These are phyloP conservation scores for Triplophysa yarkandensis DNA, from an alignment of 2,797 vertebrate genomes.

Conservation along the genomic window DNA sequence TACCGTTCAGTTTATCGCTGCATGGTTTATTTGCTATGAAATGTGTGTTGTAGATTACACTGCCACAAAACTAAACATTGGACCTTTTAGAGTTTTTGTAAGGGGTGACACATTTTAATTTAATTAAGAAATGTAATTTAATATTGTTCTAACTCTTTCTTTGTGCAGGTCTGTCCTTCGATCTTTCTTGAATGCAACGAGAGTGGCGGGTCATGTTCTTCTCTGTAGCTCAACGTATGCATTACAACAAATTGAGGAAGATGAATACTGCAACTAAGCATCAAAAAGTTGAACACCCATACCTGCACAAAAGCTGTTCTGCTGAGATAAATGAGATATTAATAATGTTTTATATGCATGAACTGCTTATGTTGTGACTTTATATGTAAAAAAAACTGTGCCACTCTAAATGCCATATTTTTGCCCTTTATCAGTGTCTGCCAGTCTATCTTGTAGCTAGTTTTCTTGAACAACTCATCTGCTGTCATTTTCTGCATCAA, in stretches of 20 bases:
- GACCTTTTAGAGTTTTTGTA: too few species aligned
- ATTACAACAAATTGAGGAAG: constrained; percentile 71
- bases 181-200: constrained; percentile 70
- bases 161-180: constrained; percentile 72
- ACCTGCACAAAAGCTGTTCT: neutral
- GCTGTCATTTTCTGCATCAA: constrained; percentile 1
- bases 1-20: neutral
- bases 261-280: constrained; percentile 54
- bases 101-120: neutral
- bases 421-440: neutral
- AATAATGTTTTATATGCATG: neutral
- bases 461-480: neutral
- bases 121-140: neutral
- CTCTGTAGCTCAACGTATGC: constrained; percentile 71
- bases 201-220: constrained; percentile 78
- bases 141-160: neutral
- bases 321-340: neutral
- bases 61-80: too few species aligned
- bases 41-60: too few species aligned
- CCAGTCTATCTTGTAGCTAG: neutral
- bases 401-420: neutral
- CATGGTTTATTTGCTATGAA: too few species aligned
- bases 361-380: neutral
- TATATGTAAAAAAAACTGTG: neutral
- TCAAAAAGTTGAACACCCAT: neutral